Evolutionary conservation across 2,113 vertebrate species (phyloP), one percentile per base, ranked within the genome.

Genomic region (Dermatemys mawii): DNA sequence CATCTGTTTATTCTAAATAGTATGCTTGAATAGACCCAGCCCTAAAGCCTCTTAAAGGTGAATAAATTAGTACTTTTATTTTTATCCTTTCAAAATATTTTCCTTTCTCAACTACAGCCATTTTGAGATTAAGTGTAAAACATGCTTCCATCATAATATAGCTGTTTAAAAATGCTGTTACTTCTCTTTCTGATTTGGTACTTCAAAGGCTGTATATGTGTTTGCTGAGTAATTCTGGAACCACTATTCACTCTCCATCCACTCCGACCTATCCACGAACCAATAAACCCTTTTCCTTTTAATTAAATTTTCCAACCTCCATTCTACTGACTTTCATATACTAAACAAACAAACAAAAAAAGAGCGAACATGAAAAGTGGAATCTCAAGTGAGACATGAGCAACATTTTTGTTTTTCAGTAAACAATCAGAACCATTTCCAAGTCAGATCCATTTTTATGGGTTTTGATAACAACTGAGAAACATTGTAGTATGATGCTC

Each of bases 391-490:
- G 54, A 93, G 79, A 85, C 5, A 1, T 95, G 11, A 24, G 50
- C 83, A 88, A 4, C 90, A 17, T 7, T 86, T 83, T 87, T 83
- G 93, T 84, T 87, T 91, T 51, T 50, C 91, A 91, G 79, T 92
- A 92, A 87, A 85, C 41, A 88, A n/a, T 48, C 2, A 0, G 76
- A 76, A 88, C 79, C 57, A 60, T 41, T 48, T 50, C 27, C 86
- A 86, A 84, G 88, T 41, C 70, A 73, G 75, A 84, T 83, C 44
- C 70, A 44, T 24, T 93, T 90, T 97, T 70, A 22, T 70, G 91
- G 90, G 51, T 51, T 96, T 94, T 92, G 91, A 50, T 93, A 78
- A 82, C 67, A 73, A 5, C 24, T 92, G 63, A 93, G 57, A 57
- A 89, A 32, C 60, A 57, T 1, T 46, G 54, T 83, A 80, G 81